Percentiles rank a stretch among this genome's conserved stretches.
phyloP scores from a whole-genome alignment of 2,888 invertebrate genomes.

The Pandemis cinnamomeana region DNA sequence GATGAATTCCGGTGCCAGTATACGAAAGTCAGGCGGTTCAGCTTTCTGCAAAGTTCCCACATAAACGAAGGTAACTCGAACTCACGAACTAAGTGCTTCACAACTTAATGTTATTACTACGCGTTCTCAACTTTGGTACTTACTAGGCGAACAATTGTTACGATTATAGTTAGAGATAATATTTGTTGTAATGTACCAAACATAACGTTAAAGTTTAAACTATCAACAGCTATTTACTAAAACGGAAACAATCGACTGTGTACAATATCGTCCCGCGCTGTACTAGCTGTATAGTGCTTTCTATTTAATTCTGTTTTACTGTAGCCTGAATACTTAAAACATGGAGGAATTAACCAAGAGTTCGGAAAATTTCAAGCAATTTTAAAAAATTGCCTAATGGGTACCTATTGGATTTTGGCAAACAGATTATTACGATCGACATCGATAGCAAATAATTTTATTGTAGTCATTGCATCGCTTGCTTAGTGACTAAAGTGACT shows the following conservation, averaged over 20 bases:
- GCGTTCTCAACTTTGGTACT: not conserved
- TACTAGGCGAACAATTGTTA: constrained; percentile 1
- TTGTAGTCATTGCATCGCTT: too few relatives aligned
- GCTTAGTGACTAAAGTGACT: too few relatives aligned
- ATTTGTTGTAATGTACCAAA: constrained; percentile 1
- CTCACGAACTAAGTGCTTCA: not conserved
- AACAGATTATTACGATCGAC: too few relatives aligned
- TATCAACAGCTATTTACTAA: not conserved
- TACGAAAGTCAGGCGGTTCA: constrained; percentile 56
- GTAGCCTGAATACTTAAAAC: not conserved
- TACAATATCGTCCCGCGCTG: not conserved
- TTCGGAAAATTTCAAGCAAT: too few relatives aligned
- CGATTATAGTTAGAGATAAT: not conserved
- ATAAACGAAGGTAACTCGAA: not conserved
- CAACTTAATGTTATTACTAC: not conserved
- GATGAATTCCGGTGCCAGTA: constrained; percentile 65
- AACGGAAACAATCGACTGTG: not conserved
- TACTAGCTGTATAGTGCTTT: not conserved
- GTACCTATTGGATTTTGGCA: too few relatives aligned
- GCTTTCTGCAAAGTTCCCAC: constrained; percentile 42
- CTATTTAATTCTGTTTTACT: not conserved
- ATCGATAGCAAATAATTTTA: too few relatives aligned
- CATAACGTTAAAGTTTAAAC: not conserved
- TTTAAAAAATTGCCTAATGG: too few relatives aligned
- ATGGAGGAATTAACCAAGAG: too few relatives aligned